Conservation (phyloP, 2,113 vertebrate genomes). For the Sus scrofa region DNA sequence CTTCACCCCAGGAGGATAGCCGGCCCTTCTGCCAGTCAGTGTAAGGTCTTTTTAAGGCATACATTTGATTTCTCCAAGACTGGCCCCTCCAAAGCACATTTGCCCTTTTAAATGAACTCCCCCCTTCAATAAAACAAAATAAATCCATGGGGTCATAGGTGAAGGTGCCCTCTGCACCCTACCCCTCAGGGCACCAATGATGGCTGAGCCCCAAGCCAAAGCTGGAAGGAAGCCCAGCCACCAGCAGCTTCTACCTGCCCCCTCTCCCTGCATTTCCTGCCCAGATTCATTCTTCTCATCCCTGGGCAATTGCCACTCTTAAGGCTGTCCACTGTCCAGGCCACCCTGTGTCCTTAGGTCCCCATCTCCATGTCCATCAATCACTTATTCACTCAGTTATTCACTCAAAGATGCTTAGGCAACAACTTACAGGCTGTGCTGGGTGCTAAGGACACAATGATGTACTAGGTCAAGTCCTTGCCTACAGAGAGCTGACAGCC, state of each 20-base stretch:
- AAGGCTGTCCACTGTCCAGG: neutral
- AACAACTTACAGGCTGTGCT: neutral
- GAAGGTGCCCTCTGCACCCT: neutral
- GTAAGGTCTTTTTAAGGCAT: neutral
- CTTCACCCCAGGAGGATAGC: neutral
- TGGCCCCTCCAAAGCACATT: neutral
- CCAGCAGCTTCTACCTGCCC: neutral
- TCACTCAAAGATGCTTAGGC: neutral
- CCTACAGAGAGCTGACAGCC: neutral
- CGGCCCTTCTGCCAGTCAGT: constrained; percentile 5
- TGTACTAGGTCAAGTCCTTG: neutral
- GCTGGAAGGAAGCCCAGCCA: neutral
- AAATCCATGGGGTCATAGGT: neutral
- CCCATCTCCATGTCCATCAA: neutral
- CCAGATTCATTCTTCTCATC: neutral
- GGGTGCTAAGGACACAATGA: neutral
- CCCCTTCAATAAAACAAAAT: neutral
- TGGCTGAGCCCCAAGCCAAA: neutral
- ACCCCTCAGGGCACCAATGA: neutral
- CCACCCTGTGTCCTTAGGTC: neutral
- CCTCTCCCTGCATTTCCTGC: neutral
- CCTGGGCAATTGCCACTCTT: neutral
- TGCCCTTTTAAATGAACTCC: neutral
- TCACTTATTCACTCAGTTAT: neutral
- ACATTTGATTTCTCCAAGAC: neutral